Evolutionary conservation across 2,888 invertebrate genomes (phyloP).

Genomic region (Morinoia aosen): DNA sequence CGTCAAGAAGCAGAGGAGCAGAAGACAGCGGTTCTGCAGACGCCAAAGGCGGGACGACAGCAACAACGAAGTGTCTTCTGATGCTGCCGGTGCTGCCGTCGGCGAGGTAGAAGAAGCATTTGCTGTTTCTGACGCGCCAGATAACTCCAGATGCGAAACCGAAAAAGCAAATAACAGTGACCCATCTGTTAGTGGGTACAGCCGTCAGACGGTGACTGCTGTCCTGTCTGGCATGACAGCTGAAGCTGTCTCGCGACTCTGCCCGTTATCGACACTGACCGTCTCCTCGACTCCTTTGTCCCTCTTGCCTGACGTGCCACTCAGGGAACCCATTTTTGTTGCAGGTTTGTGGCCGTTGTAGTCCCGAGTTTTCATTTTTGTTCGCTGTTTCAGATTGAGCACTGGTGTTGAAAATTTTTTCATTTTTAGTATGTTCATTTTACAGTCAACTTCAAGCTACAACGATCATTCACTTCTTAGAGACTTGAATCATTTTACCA

Average conservation of each 20-base stretch:
- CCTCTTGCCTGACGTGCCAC: not conserved
- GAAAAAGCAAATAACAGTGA: not conserved
- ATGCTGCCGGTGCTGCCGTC: not conserved
- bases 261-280: not conserved
- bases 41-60: not conserved
- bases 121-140: not conserved
- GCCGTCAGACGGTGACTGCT: slow-evolving; percentile 30
- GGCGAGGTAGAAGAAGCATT: not conserved
- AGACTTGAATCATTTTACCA: not conserved
- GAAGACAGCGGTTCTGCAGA: not conserved
- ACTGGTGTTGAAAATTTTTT: not conserved
- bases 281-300: not conserved
- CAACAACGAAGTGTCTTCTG: not conserved
- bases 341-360: not conserved
- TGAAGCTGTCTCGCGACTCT: not conserved
- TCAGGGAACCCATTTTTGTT: slow-evolving; percentile 8
- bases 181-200: not conserved
- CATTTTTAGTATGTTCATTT: not conserved
- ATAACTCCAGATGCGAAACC: not conserved
- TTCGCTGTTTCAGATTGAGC: not conserved
- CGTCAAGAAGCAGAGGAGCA: slow-evolving; percentile 8
- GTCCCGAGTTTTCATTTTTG: not conserved
- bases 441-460: not conserved
- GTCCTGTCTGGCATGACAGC: not conserved
- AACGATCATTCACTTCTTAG: not conserved